These are phyloP conservation scores for Drosophila koepferae DNA, from an alignment of 2,888 invertebrate genomes.

Conservation along the genomic window DNA sequence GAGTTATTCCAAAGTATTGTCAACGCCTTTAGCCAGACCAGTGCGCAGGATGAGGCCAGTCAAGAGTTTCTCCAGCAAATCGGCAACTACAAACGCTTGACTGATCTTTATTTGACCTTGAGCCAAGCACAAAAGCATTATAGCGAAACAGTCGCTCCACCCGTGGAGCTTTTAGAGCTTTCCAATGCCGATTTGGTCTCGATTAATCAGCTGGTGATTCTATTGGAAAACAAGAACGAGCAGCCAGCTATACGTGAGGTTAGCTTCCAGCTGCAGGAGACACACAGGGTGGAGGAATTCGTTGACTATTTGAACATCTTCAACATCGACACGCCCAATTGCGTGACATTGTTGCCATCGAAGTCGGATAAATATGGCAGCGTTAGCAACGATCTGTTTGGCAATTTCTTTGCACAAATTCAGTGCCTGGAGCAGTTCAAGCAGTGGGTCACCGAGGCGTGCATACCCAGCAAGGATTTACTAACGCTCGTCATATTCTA, in stretches of 20 bases:
- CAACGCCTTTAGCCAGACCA: constrained; percentile 77
- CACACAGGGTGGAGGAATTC: constrained; percentile 87
- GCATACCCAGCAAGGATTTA: constrained; percentile 87
- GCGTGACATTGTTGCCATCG: constrained; percentile 83
- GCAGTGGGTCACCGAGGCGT: constrained; percentile 60
- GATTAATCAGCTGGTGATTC: constrained; percentile 88
- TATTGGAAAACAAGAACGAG: constrained; percentile 83
- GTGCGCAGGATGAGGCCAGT: constrained; percentile 36
- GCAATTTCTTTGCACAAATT: constrained; percentile 78
- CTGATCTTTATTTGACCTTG: constrained; percentile 82
- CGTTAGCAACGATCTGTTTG: constrained; percentile 80
- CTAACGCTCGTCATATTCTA: constrained; percentile 90
- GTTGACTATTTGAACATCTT: constrained; percentile 84
- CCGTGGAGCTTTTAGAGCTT: constrained; percentile 65
- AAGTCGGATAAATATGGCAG: constrained; percentile 77
- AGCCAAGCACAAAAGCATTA: constrained; percentile 35
- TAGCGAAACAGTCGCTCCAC: constrained; percentile 43
- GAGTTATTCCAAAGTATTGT: constrained; percentile 87
- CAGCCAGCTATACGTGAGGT: constrained; percentile 85
- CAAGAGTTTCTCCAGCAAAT: constrained; percentile 81
- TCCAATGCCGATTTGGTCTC: constrained; percentile 86
- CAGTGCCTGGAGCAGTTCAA: constrained; percentile 85
- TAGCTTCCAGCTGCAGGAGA: constrained; percentile 86
- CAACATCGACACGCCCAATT: constrained; percentile 73
- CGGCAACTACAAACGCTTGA: constrained; percentile 77